phyloP scores from a whole-genome alignment of 2,797 vertebrate genomes.

The Phoeniculus purpureus region DNA sequence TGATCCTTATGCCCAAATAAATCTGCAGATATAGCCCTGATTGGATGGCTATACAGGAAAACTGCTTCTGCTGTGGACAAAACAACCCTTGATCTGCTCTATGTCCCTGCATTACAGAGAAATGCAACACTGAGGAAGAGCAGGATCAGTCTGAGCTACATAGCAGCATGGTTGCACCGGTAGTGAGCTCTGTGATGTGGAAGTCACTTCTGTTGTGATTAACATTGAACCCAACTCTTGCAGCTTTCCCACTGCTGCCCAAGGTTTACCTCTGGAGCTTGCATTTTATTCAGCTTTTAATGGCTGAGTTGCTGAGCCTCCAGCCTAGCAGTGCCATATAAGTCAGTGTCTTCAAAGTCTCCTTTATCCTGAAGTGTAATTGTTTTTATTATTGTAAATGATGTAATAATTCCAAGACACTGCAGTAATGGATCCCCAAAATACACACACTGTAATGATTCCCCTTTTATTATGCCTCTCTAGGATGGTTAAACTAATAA shows the following conservation, averaged over 20 bases:
- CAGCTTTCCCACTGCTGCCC: background rate
- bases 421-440: conserved; percentile 48
- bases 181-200: background rate
- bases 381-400: conserved; percentile 53
- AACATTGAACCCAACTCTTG: background rate
- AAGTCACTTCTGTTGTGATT: background rate
- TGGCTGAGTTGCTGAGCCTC: background rate
- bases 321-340: background rate
- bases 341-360: background rate
- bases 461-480: conserved; percentile 54
- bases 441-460: conserved; percentile 18
- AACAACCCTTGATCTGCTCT: background rate
- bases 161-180: background rate
- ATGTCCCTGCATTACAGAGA: background rate
- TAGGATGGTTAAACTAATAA: conserved; percentile 61
- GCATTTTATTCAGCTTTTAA: background rate
- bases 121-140: background rate
- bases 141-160: background rate
- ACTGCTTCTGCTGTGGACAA: background rate
- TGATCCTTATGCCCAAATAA: background rate
- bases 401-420: conserved; percentile 37
- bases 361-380: conserved; percentile 48
- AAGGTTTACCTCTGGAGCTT: background rate
- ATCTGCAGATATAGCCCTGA: background rate
- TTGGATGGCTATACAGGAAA: background rate